Evolutionary conservation across 2,888 invertebrate species (phyloP).

Genomic region (Odontothrips loti): DNA sequence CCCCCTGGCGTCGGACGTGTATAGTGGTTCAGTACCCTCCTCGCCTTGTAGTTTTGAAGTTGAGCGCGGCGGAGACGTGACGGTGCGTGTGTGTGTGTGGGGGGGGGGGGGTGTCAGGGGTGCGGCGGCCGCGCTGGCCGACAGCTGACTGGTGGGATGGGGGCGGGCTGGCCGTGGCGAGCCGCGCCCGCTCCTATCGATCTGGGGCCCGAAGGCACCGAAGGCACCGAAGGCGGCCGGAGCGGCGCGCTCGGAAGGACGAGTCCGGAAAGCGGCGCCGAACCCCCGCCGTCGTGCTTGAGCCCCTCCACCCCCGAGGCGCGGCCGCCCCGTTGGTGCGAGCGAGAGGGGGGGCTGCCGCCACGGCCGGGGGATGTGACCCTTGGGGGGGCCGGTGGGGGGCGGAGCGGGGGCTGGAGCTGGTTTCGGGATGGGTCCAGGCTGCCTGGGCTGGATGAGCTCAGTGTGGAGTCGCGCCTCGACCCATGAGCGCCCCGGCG

Average conservation of each 20-base stretch:
- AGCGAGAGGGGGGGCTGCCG: neutral
- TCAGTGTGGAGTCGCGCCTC: constrained; percentile 26
- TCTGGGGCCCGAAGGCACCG: neutral
- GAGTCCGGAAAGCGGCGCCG: neutral
- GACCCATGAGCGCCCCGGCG: constrained; percentile 31
- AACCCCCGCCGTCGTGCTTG: neutral
- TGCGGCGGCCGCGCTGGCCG: neutral
- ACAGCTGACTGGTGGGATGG: constrained; percentile 23
- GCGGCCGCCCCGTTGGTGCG: neutral
- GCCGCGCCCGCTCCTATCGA: neutral
- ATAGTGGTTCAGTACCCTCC: too few relatives aligned
- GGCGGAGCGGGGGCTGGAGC: neutral
- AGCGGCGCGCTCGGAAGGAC: neutral
- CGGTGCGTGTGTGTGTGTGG: neutral
- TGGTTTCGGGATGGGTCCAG: neutral
- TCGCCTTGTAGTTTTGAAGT: too few relatives aligned
- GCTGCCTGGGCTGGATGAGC: constrained; percentile 12
- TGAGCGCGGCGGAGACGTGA: neutral
- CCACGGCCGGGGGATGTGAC: neutral
- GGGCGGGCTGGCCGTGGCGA: constrained; percentile 10
- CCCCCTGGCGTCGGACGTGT: too few relatives aligned
- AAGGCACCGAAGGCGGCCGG: neutral
- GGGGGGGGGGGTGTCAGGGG: too few relatives aligned
- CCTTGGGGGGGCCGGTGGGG: neutral
- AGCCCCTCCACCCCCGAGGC: neutral